Evolutionary conservation across 2,888 invertebrate species (phyloP), one percentile per base, ranked within the genome.

Genomic region (Carterocephalus palaemon): DNA sequence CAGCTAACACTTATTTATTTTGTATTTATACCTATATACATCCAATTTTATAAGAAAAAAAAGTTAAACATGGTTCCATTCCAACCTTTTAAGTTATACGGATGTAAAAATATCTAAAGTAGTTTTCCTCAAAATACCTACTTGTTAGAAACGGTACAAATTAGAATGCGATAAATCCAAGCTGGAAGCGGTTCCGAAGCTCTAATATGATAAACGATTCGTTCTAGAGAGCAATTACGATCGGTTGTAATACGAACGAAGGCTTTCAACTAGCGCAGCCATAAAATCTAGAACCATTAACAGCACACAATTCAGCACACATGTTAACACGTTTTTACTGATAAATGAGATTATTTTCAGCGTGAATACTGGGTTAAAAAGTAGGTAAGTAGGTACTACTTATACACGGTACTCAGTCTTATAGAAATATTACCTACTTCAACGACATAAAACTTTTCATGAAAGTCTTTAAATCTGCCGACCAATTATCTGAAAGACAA

Each of bases 181-280:
- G 62, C 69, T 65, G 48, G 54, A 48, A 70, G 70, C 34, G 28
- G 34, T 43, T 36, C 16, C 42, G 16, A 29, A 36, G 29, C 42
- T 64, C 66, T 71, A 70, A 75, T 71, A 73, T 73, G 77, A 80
- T 80, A 81, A 79, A 74, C 75, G 74, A 82, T 82, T 82, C 70
- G 82, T 78, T 80, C 76, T 54, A 71, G 74, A 59, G 65, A 63
- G 67, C 75, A 81, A 82, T 83, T 81, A 82, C 67, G 56, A 50
- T 56, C 52, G 62, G 54, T 52, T 33, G 42, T 36, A 43, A 28
- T 29, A 43, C 24, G 42, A 36, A 36, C 42, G 42, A 36, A 36
- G 42, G 42, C 9, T 28, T 34, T 34, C 42, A 34, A 42, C 42
- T 24, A 41, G 41, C 41, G 24, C 24, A 24, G 28, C 42, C 29